Evolutionary conservation across 2,888 invertebrate genomes (phyloP), one percentile per base, ranked within the genome.

Genomic region (Chirona hameri): DNA sequence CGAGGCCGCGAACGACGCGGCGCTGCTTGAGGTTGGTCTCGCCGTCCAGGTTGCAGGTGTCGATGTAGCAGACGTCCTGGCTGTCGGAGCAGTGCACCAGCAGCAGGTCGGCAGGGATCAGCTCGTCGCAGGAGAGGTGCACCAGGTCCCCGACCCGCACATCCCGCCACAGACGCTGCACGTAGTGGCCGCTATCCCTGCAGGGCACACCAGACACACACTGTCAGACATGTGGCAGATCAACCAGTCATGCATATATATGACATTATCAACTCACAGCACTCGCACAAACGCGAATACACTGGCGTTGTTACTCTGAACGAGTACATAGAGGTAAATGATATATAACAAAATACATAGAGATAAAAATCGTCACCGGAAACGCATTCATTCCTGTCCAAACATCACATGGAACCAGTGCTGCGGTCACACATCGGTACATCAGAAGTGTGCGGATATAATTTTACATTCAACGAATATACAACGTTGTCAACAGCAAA

Each of bases 21-120:
- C 98, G 91, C 87, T 97, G 96, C 88, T 98, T 98, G 84, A 98
- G 90, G 89, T 98, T 98, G 80, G 96, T 95, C 89, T 98, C 98
- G 18, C 98, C 98, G 87, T 98, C 98, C 87, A 98, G 90, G 89
- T 98, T 98, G 87, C 96, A 95, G 0, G 98, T 98, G 89, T 98
- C 98, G 85, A 98, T 92, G 89, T 95, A 97, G 88, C 97, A 97
- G 83, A 95, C 90, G 76, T 98, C 98, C 87, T 93, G 91, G 15
- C 93, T 91, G 89, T 96, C 97, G 86, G 96, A 96, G 83, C 96
- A 94, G 86, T 94, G 92, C 84, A 98, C 90, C 83, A 99, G 89
- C 84, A 99, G 90, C 87, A 99, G 93, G 89, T 99, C 99, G 0
- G 99, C 98, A 57, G 98, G 98, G 85, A 99, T 95, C 82, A 95